These are phyloP conservation scores for Mystacides longicornis DNA, from an alignment of 2,888 invertebrate species.

Conservation along the genomic window DNA sequence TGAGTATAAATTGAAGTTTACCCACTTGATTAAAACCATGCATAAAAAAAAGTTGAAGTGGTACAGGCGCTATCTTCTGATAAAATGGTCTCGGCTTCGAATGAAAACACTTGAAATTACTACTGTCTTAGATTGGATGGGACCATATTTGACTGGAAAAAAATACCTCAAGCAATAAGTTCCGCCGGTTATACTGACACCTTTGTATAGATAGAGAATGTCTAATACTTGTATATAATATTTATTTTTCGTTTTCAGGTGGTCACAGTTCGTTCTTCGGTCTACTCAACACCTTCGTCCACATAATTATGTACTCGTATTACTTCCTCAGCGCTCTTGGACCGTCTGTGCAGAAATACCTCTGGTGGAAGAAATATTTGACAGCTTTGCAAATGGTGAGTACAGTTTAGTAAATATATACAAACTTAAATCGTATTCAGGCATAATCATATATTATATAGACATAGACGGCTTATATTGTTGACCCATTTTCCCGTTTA, in stretches of 20 bases:
- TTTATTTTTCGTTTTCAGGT: constrained; percentile 43
- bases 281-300: constrained; percentile 88
- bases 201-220: no score
- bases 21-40: no score
- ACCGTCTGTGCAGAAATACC: constrained; percentile 74
- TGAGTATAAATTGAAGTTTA: no score
- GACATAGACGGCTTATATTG: no score
- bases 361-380: constrained; percentile 96
- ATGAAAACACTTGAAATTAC: no score
- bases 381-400: constrained; percentile 83
- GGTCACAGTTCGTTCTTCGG: constrained; percentile 94
- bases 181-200: no score
- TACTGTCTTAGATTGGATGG: neutral
- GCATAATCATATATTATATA: neutral
- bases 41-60: no score
- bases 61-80: no score
- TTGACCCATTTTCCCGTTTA: no score
- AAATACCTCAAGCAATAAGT: no score
- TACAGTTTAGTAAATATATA: neutral
- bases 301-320: constrained; percentile 92
- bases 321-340: constrained; percentile 86
- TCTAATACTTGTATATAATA: neutral
- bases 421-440: neutral
- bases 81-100: no score
- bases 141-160: neutral